phyloP scores from a whole-genome alignment of 2,888 invertebrate genomes.

The Ochropacha duplaris region DNA sequence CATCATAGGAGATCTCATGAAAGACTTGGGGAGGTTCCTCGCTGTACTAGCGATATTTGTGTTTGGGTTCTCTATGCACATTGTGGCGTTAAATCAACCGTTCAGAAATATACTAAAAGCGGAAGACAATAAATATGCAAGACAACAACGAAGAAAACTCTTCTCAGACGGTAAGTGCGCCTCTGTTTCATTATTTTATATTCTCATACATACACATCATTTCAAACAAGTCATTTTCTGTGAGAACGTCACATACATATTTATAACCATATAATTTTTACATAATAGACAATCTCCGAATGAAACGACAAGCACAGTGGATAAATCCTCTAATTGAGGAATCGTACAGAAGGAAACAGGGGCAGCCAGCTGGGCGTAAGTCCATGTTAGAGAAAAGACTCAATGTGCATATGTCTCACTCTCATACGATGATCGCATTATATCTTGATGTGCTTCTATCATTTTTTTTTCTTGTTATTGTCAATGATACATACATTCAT shows the following conservation, averaged over 20 bases:
- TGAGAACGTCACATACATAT: neutral
- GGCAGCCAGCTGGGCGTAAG: slow-evolving; percentile 84
- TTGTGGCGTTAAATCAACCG: slow-evolving; percentile 97
- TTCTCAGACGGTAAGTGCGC: slow-evolving; percentile 89
- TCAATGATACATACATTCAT: slow-evolving; percentile 54
- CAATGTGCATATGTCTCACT: slow-evolving; percentile 43
- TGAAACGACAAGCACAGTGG: slow-evolving; percentile 75
- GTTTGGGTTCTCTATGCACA: slow-evolving; percentile 98
- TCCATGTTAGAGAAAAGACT: slow-evolving; percentile 56
- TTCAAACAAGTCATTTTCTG: too few relatives aligned
- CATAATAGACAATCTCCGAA: slow-evolving; percentile 69
- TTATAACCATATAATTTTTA: slow-evolving; percentile 42
- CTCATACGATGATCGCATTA: slow-evolving; percentile 73
- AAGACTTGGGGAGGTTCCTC: slow-evolving; percentile 97
- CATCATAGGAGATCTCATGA: slow-evolving; percentile 97
- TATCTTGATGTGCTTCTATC: slow-evolving; percentile 73
- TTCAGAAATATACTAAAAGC: slow-evolving; percentile 87
- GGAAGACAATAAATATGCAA: slow-evolving; percentile 84
- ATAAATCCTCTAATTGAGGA: slow-evolving; percentile 63
- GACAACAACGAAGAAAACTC: slow-evolving; percentile 77
- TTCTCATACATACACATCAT: slow-evolving; percentile 6
- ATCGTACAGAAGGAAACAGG: slow-evolving; percentile 85
- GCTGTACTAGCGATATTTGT: slow-evolving; percentile 99
- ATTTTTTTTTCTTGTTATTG: slow-evolving; percentile 57
- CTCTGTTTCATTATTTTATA: slow-evolving; percentile 24